Conservation (phyloP, 2,797 vertebrate species). For the Channa striata region DNA sequence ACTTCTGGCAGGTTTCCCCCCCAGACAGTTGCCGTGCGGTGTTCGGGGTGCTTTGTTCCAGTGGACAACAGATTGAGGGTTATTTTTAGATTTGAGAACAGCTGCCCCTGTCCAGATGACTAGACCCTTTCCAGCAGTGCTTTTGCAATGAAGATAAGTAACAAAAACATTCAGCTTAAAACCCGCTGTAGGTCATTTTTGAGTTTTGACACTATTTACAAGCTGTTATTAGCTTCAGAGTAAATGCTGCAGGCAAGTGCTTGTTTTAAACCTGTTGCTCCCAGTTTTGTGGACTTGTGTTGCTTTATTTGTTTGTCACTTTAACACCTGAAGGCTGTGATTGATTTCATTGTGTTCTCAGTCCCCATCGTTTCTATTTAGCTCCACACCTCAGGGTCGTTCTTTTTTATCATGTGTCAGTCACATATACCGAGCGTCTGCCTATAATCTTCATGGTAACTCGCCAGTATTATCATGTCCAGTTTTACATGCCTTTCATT, state of each 20-base stretch:
- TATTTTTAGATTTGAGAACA: conserved; percentile 73
- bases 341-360: conserved; percentile 7
- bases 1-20: conserved; percentile 38
- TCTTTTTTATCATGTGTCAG: conserved; percentile 36
- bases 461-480: background rate
- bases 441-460: conserved; percentile 2
- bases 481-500: background rate
- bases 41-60: conserved; percentile 42
- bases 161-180: background rate
- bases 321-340: background rate
- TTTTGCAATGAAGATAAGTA: conserved; percentile 2
- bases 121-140: conserved; percentile 33
- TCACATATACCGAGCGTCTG: conserved; percentile 47
- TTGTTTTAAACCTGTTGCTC: conserved; percentile 5
- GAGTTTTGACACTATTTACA: background rate
- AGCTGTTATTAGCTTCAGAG: background rate
- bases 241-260: background rate
- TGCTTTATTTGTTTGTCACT: conserved; percentile 15
- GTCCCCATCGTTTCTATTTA: conserved; percentile 33
- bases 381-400: conserved; percentile 31
- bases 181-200: conserved; percentile 5
- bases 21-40: conserved; percentile 26
- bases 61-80: conserved; percentile 66
- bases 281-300: background rate
- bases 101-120: conserved; percentile 61